Evolutionary conservation across 2,888 invertebrate genomes (phyloP).

Genomic region (Synergus umbraculus): DNA sequence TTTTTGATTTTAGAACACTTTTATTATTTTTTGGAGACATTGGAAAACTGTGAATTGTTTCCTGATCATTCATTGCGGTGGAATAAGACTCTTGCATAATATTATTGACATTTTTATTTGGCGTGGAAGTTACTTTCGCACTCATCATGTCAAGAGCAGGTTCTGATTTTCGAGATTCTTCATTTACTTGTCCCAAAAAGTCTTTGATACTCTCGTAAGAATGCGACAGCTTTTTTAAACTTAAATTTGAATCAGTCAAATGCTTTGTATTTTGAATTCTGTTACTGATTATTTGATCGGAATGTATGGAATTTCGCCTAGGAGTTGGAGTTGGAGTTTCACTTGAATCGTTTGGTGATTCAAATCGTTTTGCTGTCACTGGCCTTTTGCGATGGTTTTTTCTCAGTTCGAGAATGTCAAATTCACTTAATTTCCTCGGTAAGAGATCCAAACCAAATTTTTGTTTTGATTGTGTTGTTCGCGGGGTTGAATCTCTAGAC

Average conservation of each 20-base stretch:
- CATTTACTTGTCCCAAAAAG: conserved; percentile 54
- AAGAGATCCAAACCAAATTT: conserved; percentile 53
- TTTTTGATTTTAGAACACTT: conserved; percentile 80
- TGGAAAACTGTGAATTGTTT: conserved; percentile 51
- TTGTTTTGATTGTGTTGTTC: conserved; percentile 50
- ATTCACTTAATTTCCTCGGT: conserved; percentile 59
- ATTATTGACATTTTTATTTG: conserved; percentile 53
- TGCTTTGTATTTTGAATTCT: conserved; percentile 17
- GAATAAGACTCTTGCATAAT: conserved; percentile 55
- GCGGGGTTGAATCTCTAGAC: conserved; percentile 51
- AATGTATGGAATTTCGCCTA: not conserved
- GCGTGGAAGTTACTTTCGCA: conserved; percentile 59
- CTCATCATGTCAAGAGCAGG: conserved; percentile 46
- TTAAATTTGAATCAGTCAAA: not conserved
- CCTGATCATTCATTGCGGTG: conserved; percentile 53
- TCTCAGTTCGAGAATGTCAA: conserved; percentile 52
- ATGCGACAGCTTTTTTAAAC: conserved; percentile 47
- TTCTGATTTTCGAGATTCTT: conserved; percentile 42
- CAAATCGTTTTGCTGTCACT: not conserved
- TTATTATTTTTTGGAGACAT: conserved; percentile 75
- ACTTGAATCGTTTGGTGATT: conserved; percentile 16
- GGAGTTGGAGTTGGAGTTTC: not conserved
- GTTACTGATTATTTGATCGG: not conserved
- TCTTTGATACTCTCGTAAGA: conserved; percentile 66
- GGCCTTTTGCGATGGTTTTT: conserved; percentile 38